Conservation (phyloP, 2,888 invertebrate genomes). For the Scaptodrosophila latifasciaeformis region DNA sequence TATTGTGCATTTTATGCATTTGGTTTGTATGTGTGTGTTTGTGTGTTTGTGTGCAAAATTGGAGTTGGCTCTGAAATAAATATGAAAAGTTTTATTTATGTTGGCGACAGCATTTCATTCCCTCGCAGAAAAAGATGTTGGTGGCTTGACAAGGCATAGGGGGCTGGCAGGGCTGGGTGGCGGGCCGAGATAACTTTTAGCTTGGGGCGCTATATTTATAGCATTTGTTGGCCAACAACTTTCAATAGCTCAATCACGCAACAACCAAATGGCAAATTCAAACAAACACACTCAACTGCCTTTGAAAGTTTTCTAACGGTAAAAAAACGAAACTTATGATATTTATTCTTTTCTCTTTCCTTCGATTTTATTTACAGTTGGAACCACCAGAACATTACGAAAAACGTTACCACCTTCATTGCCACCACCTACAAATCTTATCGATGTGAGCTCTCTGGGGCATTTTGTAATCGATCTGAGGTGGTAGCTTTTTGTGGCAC, state of each 20-base stretch:
- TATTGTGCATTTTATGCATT: slow-evolving; percentile 68
- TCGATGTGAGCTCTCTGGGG: slow-evolving; percentile 72
- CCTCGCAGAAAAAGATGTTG: neutral
- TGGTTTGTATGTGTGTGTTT: no score
- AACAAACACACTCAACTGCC: slow-evolving; percentile 26
- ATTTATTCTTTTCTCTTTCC: slow-evolving; percentile 12
- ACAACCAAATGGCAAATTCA: slow-evolving; percentile 20
- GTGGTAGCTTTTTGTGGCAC: slow-evolving; percentile 42
- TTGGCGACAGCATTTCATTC: slow-evolving; percentile 28
- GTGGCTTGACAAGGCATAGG: slow-evolving; percentile 1
- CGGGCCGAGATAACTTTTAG: slow-evolving; percentile 5
- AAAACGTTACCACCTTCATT: neutral
- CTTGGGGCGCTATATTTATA: slow-evolving; percentile 59
- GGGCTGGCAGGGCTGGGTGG: slow-evolving; percentile 7
- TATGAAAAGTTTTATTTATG: slow-evolving; percentile 68
- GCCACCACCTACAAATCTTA: slow-evolving; percentile 41
- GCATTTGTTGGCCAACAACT: slow-evolving; percentile 68
- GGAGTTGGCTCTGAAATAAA: slow-evolving; percentile 64
- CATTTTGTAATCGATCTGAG: slow-evolving; percentile 48
- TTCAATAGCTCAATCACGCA: slow-evolving; percentile 66
- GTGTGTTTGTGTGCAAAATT: slow-evolving; percentile 45
- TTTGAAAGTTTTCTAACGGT: no score
- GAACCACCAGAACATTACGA: slow-evolving; percentile 18
- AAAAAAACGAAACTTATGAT: no score
- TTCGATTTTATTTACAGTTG: slow-evolving; percentile 32